Evolutionary conservation across 2,113 vertebrate species (phyloP).

Genomic region (Oophaga pumilio): DNA sequence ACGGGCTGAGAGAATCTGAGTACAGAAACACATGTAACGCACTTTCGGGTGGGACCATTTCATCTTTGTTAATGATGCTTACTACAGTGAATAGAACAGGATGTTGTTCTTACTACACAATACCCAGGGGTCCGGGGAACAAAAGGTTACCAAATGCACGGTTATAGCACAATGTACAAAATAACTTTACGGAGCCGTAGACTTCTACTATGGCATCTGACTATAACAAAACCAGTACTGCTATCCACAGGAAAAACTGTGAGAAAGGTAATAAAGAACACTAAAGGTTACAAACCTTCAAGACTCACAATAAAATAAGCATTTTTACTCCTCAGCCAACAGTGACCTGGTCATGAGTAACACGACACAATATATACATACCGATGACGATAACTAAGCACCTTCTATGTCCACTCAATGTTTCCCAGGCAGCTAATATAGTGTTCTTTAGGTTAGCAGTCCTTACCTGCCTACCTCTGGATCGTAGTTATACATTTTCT

Average conservation of each 20-base stretch:
- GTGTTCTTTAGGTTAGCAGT: neutral
- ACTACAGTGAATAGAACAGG: conserved; percentile 28
- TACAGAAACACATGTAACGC: conserved; percentile 23
- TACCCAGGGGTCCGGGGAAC: conserved; percentile 4
- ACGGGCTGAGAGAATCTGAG: neutral
- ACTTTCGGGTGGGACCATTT: neutral
- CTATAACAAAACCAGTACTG: conserved; percentile 19
- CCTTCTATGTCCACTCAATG: neutral
- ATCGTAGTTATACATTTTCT: conserved; percentile 32
- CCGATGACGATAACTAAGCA: neutral
- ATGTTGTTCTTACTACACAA: conserved; percentile 20
- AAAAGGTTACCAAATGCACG: conserved; percentile 9
- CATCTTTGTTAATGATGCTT: conserved; percentile 13
- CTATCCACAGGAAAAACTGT: neutral
- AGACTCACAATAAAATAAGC: neutral
- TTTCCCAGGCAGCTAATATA: neutral
- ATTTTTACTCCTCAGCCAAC: neutral
- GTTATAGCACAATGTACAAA: neutral
- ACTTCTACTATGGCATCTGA: neutral
- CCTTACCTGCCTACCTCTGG: conserved; percentile 27
- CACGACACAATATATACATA: neutral
- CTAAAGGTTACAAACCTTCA: neutral
- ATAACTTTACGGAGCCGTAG: neutral
- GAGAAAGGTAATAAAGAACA: neutral
- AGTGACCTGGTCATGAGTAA: neutral